A percentile compares a stretch with the other conserved stretches of the same genome.
These are phyloP conservation scores for Valencia hispanica DNA, from an alignment of 2,797 vertebrate species.

Conservation along the genomic window DNA sequence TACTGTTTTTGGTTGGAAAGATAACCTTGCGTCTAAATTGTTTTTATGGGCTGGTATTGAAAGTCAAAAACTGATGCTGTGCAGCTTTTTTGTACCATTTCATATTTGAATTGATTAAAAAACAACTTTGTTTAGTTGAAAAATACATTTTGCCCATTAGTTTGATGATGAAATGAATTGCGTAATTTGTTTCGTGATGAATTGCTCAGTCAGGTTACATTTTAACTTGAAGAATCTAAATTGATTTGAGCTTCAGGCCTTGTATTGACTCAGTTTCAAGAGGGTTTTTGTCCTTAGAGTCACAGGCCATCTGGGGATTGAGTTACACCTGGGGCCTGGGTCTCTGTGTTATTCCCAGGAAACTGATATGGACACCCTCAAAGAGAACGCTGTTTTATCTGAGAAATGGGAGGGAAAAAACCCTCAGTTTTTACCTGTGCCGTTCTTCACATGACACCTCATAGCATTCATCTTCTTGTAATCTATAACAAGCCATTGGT, in stretches of 20 bases:
- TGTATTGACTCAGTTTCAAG: slow-evolving; percentile 9
- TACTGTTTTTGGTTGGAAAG: slow-evolving; percentile 2
- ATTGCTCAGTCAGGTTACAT: not conserved
- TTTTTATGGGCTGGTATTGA: slow-evolving; percentile 38
- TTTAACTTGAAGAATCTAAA: slow-evolving; percentile 2
- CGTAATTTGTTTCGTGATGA: not conserved
- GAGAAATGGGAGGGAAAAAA: slow-evolving; percentile 1
- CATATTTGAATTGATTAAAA: not conserved
- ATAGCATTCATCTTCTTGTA: not conserved
- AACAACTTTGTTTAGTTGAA: not conserved
- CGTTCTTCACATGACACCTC: slow-evolving; percentile 5
- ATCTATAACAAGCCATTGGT: slow-evolving; percentile 11
- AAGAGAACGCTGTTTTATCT: slow-evolving; percentile 36
- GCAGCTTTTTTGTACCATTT: not conserved
- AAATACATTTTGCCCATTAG: not conserved
- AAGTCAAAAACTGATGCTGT: not conserved
- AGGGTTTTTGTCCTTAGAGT: slow-evolving; percentile 24
- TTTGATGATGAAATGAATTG: not conserved
- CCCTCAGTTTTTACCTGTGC: not conserved
- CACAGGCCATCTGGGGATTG: slow-evolving; percentile 24
- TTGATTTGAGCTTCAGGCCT: not conserved
- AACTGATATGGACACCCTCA: slow-evolving; percentile 47
- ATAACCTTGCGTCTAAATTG: slow-evolving; percentile 46
- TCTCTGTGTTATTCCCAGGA: slow-evolving; percentile 36
- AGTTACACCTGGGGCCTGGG: slow-evolving; percentile 41